A percentile compares a stretch with the other conserved stretches of the same genome.
phyloP scores from a whole-genome alignment of 2,797 vertebrate species.

The Poeciliopsis presidionis region DNA sequence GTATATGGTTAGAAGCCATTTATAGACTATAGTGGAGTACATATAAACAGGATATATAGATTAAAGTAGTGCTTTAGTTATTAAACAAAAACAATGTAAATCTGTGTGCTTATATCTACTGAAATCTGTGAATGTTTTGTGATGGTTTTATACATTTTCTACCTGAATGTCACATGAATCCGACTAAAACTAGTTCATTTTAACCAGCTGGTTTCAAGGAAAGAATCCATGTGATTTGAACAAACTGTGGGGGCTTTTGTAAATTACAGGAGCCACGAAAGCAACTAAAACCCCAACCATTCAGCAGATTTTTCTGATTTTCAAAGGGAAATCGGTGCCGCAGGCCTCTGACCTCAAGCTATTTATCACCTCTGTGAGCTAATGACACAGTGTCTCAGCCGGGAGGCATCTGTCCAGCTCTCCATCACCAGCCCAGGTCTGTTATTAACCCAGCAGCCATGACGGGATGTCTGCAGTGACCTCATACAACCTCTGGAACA shows the following conservation, averaged over 20 bases:
- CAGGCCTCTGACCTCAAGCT: constrained; percentile 64
- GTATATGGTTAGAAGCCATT: not conserved
- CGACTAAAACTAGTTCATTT: not conserved
- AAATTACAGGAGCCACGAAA: constrained; percentile 19
- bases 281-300: constrained; percentile 11
- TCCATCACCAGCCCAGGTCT: constrained; percentile 66
- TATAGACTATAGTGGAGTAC: not conserved
- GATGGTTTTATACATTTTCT: not conserved
- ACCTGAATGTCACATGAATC: not conserved
- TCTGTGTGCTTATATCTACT: not conserved
- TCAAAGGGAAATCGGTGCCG: constrained; percentile 47
- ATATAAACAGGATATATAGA: too few relatives aligned
- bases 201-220: constrained; percentile 1
- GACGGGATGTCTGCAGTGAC: constrained; percentile 59
- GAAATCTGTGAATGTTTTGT: not conserved
- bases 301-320: constrained; percentile 47
- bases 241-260: constrained; percentile 4
- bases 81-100: not conserved
- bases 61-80: too few relatives aligned
- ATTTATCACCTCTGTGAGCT: constrained; percentile 74
- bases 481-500: constrained; percentile 63
- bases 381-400: constrained; percentile 69
- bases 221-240: constrained; percentile 3
- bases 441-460: constrained; percentile 73
- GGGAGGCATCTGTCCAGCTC: constrained; percentile 60